Base-by-base conservation (phyloP, 2,888 invertebrate genomes). In the Anaspis maculata region DNA sequence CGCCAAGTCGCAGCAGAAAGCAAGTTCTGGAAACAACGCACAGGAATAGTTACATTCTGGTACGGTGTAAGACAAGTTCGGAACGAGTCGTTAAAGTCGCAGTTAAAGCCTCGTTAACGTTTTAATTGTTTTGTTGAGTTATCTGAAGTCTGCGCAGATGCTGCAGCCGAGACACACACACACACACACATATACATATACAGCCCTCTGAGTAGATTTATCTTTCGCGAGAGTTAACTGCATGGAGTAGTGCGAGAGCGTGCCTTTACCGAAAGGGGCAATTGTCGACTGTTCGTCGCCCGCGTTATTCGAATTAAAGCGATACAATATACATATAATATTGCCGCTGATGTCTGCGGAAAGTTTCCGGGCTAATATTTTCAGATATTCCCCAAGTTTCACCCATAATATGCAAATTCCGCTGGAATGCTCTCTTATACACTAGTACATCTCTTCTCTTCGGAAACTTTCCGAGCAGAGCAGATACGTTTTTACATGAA, bases 401-500 rank as follows among this genome's bases (percentile, higher is more conserved):
- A 54, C 59, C n/a, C 57, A 56, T 59, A 59, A 59, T 60, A 62
- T 62, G 62, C 59, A 62, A 61, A 61, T 62, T 56, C n/a, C n/a
- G n/a, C n/a, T n/a, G n/a, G n/a, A n/a, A n/a, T n/a, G n/a, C n/a
- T n/a, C 9, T 56, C 49, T 48, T 46, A 51, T 50, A 58, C 51
- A 54, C 54, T 54, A 54, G 57, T 57, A 56, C 60, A 57, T 59
- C 57, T 54, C 53, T n/a, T n/a, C n/a, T n/a, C n/a, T n/a, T n/a
- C n/a, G n/a, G 52, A 57, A 61, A 60, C 46, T 60, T 60, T 58
- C 54, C 53, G 54, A 58, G 57, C n/a, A n/a, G n/a, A n/a, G n/a
- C n/a, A 19, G 5, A 56, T 57, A 57, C 55, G 61, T 64, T 64
- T 64, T 63, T 61, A 60, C 61, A 59, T 64, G 65, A 65, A 64